Conservation (phyloP, 2,888 invertebrate genomes). For the Chrysolina americana region DNA sequence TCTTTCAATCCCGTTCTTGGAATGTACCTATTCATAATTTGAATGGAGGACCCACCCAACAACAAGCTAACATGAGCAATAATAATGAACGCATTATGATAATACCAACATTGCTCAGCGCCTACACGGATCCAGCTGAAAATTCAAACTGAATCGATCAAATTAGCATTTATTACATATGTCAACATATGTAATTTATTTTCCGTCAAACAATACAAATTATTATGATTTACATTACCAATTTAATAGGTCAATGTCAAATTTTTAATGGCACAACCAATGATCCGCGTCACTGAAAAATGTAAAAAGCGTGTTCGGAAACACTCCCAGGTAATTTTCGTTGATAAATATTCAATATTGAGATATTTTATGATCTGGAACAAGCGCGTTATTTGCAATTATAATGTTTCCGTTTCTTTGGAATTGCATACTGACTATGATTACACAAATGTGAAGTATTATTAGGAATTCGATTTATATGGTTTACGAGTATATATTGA, state of each 20-base stretch:
- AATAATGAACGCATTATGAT: constrained; percentile 23
- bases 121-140: constrained; percentile 43
- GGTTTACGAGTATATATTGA: too few species aligned
- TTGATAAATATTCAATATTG: constrained; percentile 26
- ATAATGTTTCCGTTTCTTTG: background rate
- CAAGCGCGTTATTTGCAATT: constrained; percentile 9
- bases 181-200: constrained; percentile 50
- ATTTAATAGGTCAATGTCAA: constrained; percentile 50
- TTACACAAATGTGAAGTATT: background rate
- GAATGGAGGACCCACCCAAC: background rate
- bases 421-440: background rate
- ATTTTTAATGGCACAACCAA: constrained; percentile 26
- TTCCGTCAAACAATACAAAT: constrained; percentile 50
- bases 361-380: constrained; percentile 15
- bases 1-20: too few species aligned
- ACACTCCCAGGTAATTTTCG: constrained; percentile 28
- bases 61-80: background rate
- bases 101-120: constrained; percentile 42
- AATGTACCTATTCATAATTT: background rate
- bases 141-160: constrained; percentile 36
- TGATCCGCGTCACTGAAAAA: constrained; percentile 27
- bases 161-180: constrained; percentile 52
- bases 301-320: constrained; percentile 21
- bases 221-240: constrained; percentile 50
- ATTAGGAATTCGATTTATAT: background rate